Evolutionary conservation across 2,888 invertebrate genomes (phyloP).

Genomic region (Conistra vaccinii): DNA sequence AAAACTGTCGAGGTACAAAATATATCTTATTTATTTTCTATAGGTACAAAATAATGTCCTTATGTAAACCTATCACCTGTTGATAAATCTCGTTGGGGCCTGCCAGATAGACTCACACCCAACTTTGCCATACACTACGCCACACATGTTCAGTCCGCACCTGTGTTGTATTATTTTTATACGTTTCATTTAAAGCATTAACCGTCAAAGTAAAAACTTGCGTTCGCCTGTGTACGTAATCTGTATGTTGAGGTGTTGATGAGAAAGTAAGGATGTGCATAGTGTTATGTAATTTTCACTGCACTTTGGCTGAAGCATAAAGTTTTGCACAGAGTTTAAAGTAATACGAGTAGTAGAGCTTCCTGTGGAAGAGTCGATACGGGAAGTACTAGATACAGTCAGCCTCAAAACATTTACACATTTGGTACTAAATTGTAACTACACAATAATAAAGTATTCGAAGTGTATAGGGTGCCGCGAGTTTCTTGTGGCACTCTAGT

Average conservation of each 20-base stretch:
- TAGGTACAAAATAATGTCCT: too few species aligned
- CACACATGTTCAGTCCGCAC: constrained; percentile 48
- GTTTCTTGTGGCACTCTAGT: too few species aligned
- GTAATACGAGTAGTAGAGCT: not conserved
- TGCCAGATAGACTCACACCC: too few species aligned
- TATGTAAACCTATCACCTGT: too few species aligned
- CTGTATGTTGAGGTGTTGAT: constrained; percentile 30
- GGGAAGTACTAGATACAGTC: not conserved
- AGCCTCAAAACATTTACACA: not conserved
- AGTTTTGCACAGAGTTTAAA: constrained; percentile 24
- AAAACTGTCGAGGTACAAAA: too few species aligned
- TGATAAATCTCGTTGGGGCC: too few species aligned
- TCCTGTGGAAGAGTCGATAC: not conserved
- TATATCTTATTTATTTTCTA: too few species aligned
- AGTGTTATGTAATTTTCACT: constrained; percentile 19
- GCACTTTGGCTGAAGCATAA: constrained; percentile 9
- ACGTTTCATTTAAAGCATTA: constrained; percentile 55
- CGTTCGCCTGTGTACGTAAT: constrained; percentile 47
- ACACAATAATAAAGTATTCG: too few species aligned
- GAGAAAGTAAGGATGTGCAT: constrained; percentile 23
- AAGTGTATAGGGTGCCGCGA: too few species aligned
- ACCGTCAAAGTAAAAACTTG: constrained; percentile 55
- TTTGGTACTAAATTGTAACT: too few species aligned
- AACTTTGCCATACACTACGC: constrained; percentile 48
- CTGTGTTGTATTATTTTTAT: constrained; percentile 56